Base-by-base conservation (phyloP, 2,797 vertebrate genomes). In the Ptychadena robeensis region DNA sequence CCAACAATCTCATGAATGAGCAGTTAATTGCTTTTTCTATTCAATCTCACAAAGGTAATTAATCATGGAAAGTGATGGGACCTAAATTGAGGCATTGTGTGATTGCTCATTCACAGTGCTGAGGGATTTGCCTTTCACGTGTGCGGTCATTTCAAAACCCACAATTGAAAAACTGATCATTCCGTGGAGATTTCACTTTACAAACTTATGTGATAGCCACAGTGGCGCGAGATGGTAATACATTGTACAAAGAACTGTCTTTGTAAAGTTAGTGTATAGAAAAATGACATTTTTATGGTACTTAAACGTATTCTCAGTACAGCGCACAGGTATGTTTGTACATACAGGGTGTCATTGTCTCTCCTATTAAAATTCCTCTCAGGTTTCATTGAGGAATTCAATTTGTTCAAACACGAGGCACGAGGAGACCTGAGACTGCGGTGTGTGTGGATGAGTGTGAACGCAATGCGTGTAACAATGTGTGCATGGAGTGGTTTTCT, bases 371-470 rank as follows among this genome's bases (percentile, higher is more conserved):
- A 53, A 85, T 85, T 85, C 83, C 73, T 80, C 64, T 85, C 83
- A 85, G 83, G 83, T 85, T 81, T 81, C 76, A 27, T 72, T 75
- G 59, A 85, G 79, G 71, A 76, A 80, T 85, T 85, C 78, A 85
- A 85, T 85, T 85, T 85, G 83, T 81, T 85, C 72, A 80, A 85
- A 85, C 83, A 80, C 27, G 57, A 85, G 59, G 78, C 83, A 85
- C 66, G 57, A 69, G 78, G 78, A 80, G 76, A 85, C 70, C 77
- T 61, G 35, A 53, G 83, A 81, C 78, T 81, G 83, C 64, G 28
- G 83, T 71, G 65, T 83, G 64, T 70, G 66, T 25, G 14, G 40
- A 44, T 44, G 18, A 68, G 71, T 76, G 80, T 75, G 72, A 27
- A 27, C 44, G 27, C 44, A 32, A 53, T 73, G 57, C 71, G 67